These are phyloP conservation scores for Vanessa atalanta DNA, from an alignment of 1,140 invertebrate genomes.

Conservation along the genomic window DNA sequence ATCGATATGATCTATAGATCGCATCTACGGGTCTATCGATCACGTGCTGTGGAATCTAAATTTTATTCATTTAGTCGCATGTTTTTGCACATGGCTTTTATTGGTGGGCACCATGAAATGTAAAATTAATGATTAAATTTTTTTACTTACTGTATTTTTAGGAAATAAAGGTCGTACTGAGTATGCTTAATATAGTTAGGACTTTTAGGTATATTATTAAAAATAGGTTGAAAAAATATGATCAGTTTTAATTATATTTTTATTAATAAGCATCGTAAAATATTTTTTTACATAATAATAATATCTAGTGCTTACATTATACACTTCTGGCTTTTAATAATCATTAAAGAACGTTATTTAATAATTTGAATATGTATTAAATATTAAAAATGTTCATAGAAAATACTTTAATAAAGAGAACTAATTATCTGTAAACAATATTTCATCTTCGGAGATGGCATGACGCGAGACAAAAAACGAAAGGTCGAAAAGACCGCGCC, in stretches of 20 bases:
- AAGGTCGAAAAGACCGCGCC: slow-evolving; percentile 76
- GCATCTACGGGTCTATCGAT: slow-evolving; percentile 78
- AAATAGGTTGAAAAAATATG: no score
- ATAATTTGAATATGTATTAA: not conserved
- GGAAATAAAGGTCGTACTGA: no score
- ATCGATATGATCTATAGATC: slow-evolving; percentile 80
- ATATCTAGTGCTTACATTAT: no score
- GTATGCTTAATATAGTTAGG: no score
- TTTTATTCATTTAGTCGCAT: slow-evolving; percentile 77
- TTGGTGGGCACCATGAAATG: slow-evolving; percentile 39
- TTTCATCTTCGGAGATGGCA: slow-evolving; percentile 73
- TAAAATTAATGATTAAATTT: slow-evolving; percentile 50
- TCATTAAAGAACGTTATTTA: slow-evolving; percentile 1
- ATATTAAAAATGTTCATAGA: slow-evolving; percentile 48
- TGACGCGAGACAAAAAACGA: slow-evolving; percentile 76
- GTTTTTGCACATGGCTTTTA: slow-evolving; percentile 71
- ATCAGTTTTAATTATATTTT: no score
- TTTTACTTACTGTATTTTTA: not conserved
- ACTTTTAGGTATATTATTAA: no score
- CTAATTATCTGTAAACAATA: slow-evolving; percentile 80
- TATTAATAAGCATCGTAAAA: no score
- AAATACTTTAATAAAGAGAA: slow-evolving; percentile 68
- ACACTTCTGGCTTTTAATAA: not conserved
- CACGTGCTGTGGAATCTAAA: slow-evolving; percentile 74
- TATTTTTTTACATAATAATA: no score